Base-by-base conservation (phyloP, 2,797 vertebrate genomes). In the Rallus crepitans region DNA sequence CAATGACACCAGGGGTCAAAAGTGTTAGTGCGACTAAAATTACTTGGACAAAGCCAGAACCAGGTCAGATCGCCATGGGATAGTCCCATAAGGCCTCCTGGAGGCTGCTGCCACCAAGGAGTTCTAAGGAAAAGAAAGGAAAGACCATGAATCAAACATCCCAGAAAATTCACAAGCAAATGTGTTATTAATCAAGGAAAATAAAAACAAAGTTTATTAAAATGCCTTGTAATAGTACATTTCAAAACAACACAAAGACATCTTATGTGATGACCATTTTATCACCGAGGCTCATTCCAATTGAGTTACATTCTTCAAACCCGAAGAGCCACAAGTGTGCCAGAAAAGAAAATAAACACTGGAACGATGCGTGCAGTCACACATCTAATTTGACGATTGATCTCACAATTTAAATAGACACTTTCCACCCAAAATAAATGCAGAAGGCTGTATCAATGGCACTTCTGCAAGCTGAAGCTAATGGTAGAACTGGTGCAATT, bases 131-230 rank as follows among this genome's bases (percentile, higher is more conserved):
- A 98, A 98, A 98, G 97, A 98, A 98, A 98, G 98, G 98, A 99
- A 99, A 98, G 98, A 98, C 98, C 97, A 95, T 96, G 98, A 98
- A 98, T 98, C 98, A 98, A 98, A 98, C 98, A 99, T 98, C 98
- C 98, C 97, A 96, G 98, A 98, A 97, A 97, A 97, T 98, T 97
- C 98, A 94, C 98, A 80, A 97, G 98, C 98, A 98, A 99, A 99
- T 99, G 99, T 99, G 99, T 99, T 99, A 98, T 98, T 99, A 99
- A 99, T 99, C 98, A 99, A 98, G 98, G 95, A 98, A 98, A 99
- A 99, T 98, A 98, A 98, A 99, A 99, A 99, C 99, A 99, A 98
- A 98, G 98, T 99, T 99, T 99, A 99, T 99, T 99, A 99, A 99
- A 99, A 98, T 98, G 96, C 94, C 97, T 97, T 97, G 97, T 97